Evolutionary conservation across 1,140 invertebrate species (phyloP), one percentile per base, ranked within the genome.

Genomic region (Cephus cinctus): DNA sequence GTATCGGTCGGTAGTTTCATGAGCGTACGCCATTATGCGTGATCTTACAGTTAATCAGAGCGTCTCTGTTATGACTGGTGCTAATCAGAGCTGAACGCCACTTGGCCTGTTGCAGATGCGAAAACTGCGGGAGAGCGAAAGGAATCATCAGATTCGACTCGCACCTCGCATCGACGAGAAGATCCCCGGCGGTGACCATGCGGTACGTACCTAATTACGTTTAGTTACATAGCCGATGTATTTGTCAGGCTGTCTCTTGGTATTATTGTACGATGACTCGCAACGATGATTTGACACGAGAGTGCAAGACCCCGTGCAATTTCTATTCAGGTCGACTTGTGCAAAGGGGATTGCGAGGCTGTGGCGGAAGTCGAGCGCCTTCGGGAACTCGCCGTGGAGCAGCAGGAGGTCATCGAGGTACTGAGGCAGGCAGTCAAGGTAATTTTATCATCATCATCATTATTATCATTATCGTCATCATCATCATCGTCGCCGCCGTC

Each of bases 371-470:
- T 72, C 54, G 68, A 71, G 39, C 63, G 63, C 12, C 70, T 75
- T 34, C 64, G 69, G 30, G 65, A 71, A 52, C 57, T 71, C 20
- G 63, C 70, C 35, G 56, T 68, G 21, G 71, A 75, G 45, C 70
- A 73, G 52, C 72, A 72, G 52, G 65, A 71, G 57, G 61, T 69
- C 51, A 76, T 76, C 52, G 71, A 72, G 40, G 61, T 67, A 45
- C 62, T 76, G 43, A 63, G 67, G 43, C 71, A 75, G 48, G 63
- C 68, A 9, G 59, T 74, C 47, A 73, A 70, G 70, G 71, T 74
- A 67, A 61, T 52, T 57, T 57, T 57, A 59, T 50, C 12, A 30
- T 30, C 27, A n/a, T n/a, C n/a, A n/a, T n/a, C n/a, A n/a, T n/a
- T n/a, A n/a, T n/a, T n/a, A n/a, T n/a, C n/a, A n/a, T n/a, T n/a